Evolutionary conservation across 2,888 invertebrate genomes (phyloP).

Genomic region (Phengaris alcon): DNA sequence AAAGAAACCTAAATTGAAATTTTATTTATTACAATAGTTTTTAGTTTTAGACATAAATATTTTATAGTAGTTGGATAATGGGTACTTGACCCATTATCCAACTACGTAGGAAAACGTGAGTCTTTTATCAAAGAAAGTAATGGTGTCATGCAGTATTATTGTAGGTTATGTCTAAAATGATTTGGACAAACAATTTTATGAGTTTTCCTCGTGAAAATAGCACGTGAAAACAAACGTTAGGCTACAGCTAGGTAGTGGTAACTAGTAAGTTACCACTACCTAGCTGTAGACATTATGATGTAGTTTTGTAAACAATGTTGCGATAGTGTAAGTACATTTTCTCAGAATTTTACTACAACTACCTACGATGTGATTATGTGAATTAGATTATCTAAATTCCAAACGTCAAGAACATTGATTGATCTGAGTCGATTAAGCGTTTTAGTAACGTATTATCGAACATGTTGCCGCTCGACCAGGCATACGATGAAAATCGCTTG

Average conservation of each 20-base stretch:
- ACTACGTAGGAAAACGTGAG: slow-evolving; percentile 4
- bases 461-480: too few relatives aligned
- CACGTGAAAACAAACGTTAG: slow-evolving; percentile 29
- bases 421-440: not conserved
- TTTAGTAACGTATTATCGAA: too few relatives aligned
- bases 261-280: too few relatives aligned
- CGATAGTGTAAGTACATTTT: slow-evolving; percentile 24
- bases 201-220: slow-evolving; percentile 23
- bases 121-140: not conserved
- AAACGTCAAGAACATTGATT: not conserved
- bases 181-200: slow-evolving; percentile 33
- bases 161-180: not conserved
- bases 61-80: too few relatives aligned
- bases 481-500: too few relatives aligned
- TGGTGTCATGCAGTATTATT: not conserved
- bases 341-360: slow-evolving; percentile 30
- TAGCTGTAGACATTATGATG: slow-evolving; percentile 32
- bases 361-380: slow-evolving; percentile 32
- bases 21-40: too few relatives aligned
- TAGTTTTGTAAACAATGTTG: too few relatives aligned
- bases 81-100: not conserved
- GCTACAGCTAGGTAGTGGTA: too few relatives aligned
- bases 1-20: too few relatives aligned
- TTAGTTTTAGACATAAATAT: not conserved
- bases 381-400: not conserved